phyloP scores from a whole-genome alignment of 2,888 invertebrate species.

The Tetramorium bicarinatum region DNA sequence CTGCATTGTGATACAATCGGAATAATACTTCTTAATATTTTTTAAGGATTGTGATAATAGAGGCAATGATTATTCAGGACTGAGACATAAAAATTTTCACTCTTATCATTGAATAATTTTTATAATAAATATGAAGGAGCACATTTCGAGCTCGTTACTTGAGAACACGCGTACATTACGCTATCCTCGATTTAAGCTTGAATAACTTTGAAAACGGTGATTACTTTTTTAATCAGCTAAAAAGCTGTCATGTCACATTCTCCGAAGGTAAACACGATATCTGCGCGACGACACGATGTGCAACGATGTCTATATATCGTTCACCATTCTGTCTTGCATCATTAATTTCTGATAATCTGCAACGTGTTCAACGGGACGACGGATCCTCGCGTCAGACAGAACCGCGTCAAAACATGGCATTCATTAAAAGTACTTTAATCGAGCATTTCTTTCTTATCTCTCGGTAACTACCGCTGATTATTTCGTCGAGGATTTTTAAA shows the following conservation, averaged over 20 bases:
- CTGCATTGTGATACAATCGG: not conserved
- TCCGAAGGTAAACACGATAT: conserved; percentile 22
- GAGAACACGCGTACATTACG: not conserved
- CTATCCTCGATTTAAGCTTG: not conserved
- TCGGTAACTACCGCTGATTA: not conserved
- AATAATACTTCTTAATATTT: not conserved
- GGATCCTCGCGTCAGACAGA: not conserved
- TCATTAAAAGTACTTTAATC: conserved; percentile 6
- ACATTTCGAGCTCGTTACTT: not conserved
- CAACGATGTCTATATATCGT: conserved; percentile 21
- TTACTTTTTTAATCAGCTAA: conserved; percentile 40
- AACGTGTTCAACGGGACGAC: conserved; percentile 22
- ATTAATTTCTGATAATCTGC: conserved; percentile 53
- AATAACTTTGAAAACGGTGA: conserved; percentile 8
- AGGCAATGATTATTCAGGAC: not conserved
- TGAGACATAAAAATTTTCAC: not conserved
- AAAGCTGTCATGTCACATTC: conserved; percentile 33
- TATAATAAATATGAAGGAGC: not conserved
- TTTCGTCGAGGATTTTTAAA: conserved; percentile 16
- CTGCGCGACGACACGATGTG: conserved; percentile 35
- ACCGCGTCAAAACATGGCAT: conserved; percentile 10
- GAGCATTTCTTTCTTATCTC: not conserved
- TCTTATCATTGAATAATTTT: not conserved
- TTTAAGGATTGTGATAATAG: not conserved
- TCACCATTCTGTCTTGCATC: conserved; percentile 31